These are phyloP conservation scores for Coreoperca whiteheadi DNA, from an alignment of 2,113 vertebrate species.

Conservation along the genomic window DNA sequence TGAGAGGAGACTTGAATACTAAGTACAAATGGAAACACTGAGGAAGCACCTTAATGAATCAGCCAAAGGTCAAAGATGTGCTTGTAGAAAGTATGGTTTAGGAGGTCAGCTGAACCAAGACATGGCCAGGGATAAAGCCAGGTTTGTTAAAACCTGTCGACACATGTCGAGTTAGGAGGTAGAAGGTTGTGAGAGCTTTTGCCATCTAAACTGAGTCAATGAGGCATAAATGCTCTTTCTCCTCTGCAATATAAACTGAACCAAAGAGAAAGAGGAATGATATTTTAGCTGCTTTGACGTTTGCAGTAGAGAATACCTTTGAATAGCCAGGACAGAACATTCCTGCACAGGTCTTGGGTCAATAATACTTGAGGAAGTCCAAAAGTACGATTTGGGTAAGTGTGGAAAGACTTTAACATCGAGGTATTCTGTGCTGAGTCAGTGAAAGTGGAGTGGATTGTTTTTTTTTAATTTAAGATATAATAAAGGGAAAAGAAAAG, in stretches of 20 bases:
- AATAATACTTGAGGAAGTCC: not conserved
- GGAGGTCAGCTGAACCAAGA: constrained; percentile 26
- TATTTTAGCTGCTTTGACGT: not conserved
- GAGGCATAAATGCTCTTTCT: constrained; percentile 22
- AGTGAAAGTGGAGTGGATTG: constrained; percentile 5
- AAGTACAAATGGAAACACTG: constrained; percentile 50
- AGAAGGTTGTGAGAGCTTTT: not conserved
- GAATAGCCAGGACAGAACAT: not conserved
- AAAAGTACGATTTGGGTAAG: not conserved
- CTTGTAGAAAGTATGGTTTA: constrained; percentile 10
- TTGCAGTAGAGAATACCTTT: not conserved
- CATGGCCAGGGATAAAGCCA: not conserved
- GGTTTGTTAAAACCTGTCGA: not conserved
- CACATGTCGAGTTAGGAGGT: not conserved
- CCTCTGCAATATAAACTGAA: constrained; percentile 28
- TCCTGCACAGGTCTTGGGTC: not conserved
- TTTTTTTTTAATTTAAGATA: constrained; percentile 11
- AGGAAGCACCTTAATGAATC: constrained; percentile 47
- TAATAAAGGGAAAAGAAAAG: not conserved
- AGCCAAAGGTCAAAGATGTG: constrained; percentile 58
- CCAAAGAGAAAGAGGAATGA: constrained; percentile 11
- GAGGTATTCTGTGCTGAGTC: constrained; percentile 25
- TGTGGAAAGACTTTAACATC: not conserved
- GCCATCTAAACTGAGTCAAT: constrained; percentile 10
- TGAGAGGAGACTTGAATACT: constrained; percentile 56